Conservation (phyloP, 2,113 vertebrate genomes). For the Prochilodus magdalenae region DNA sequence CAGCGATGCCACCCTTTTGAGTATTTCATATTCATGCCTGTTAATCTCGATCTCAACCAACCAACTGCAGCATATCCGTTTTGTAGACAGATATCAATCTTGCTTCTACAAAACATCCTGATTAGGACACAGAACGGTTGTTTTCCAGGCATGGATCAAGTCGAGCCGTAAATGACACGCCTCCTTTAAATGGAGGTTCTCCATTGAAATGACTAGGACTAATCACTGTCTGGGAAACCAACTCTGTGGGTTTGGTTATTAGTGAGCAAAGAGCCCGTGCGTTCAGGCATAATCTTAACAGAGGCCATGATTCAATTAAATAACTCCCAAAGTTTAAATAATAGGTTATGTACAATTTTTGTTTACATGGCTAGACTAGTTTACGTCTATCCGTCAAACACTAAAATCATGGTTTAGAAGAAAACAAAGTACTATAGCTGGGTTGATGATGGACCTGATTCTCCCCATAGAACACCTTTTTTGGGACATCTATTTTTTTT, state of each 20-base stretch:
- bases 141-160: neutral
- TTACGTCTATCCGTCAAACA: neutral
- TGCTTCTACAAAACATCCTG: slow-evolving; percentile 4
- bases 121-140: neutral
- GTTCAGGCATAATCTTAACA: neutral
- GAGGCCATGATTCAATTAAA: neutral
- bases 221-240: neutral
- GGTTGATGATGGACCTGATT: neutral
- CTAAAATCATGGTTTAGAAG: slow-evolving; percentile 3
- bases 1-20: neutral
- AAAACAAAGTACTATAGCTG: neutral
- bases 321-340: neutral
- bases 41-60: too few species aligned
- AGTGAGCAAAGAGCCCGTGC: neutral
- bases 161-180: neutral
- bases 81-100: too few species aligned
- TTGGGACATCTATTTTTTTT: too few species aligned
- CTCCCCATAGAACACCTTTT: neutral
- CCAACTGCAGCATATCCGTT: too few species aligned
- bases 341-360: neutral
- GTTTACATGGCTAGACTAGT: slow-evolving; percentile 18
- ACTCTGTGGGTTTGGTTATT: neutral
- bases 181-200: neutral
- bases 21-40: neutral
- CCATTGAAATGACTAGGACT: neutral